Evolutionary conservation across 1,140 invertebrate genomes (phyloP), one percentile per base, ranked within the genome.

Genomic region (Littorina saxatilis): DNA sequence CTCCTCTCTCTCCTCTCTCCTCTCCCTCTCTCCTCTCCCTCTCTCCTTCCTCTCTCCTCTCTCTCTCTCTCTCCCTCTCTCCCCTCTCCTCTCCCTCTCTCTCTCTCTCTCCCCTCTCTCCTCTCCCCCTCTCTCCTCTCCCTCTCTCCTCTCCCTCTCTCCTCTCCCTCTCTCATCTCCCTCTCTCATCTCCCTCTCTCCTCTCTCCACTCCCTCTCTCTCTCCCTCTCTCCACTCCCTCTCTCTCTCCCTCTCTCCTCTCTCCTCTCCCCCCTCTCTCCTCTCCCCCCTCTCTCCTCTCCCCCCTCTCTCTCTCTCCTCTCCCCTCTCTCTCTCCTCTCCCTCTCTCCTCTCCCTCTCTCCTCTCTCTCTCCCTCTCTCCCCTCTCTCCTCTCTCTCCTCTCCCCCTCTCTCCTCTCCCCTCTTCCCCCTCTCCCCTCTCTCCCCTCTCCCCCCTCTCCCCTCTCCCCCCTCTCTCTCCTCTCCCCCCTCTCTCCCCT

Each of bases 251-350:
- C n/a, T n/a, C n/a, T n/a, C 63, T n/a, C 13, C 63, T 27, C 63
- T 68, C 63, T 68, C 35, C n/a, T 27, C n/a, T 27, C n/a, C 35
- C n/a, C 35, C 9, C n/a, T n/a, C 2, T 43, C n/a, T 43, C 15
- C 7, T 29, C 32, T 35, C 32, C 40, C 29, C 15, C 3, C 15
- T 15, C 40, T 7, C 40, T 40, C n/a, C 32, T 35, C 29, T 29
- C 29, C 15, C 32, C 40, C 7, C 15, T n/a, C 15, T n/a, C 40
- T 20, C 2, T n/a, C 40, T 32, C 68, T 32, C 68, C n/a, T 32
- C n/a, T 32, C n/a, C 63, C 37, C 68, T 72, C 68, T 72, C 68
- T 72, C 68, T 72, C 7, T 72, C 7, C 68, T 1, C 40, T 72
- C 68, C 27, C 55, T 61, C 55, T 61, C 55, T 61, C 55, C 27